phyloP scores from a whole-genome alignment of 1,140 invertebrate genomes.

The Andricus grossulariae region DNA sequence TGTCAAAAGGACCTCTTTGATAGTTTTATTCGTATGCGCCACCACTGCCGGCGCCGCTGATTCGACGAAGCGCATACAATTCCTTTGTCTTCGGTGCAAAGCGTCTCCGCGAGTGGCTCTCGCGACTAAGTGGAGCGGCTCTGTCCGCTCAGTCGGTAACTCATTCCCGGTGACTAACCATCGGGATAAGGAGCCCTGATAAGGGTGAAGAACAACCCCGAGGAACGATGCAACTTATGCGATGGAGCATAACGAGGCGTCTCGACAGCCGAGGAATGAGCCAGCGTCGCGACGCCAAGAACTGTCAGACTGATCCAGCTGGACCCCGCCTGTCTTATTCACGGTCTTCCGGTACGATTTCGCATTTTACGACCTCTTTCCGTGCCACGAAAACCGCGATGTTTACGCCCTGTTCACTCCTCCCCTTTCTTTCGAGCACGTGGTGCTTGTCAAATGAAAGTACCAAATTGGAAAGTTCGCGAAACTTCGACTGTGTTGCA shows the following conservation, averaged over 20 bases:
- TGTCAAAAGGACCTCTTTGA: neutral
- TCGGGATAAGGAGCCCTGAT: neutral
- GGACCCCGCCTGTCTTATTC: constrained; percentile 45
- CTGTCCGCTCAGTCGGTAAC: constrained; percentile 17
- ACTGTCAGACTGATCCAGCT: constrained; percentile 46
- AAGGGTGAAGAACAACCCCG: neutral
- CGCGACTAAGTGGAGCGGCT: neutral
- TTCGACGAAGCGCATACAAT: constrained; percentile 19
- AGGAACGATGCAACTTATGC: constrained; percentile 68
- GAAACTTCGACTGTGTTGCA: neutral
- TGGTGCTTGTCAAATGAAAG: constrained; percentile 13
- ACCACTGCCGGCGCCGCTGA: constrained; percentile 31
- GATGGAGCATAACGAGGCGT: constrained; percentile 71
- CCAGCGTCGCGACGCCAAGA: constrained; percentile 52
- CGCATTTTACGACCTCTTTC: constrained; percentile 30
- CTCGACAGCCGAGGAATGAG: constrained; percentile 57
- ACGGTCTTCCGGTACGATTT: constrained; percentile 60
- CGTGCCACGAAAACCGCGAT: neutral
- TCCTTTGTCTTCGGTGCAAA: constrained; percentile 37
- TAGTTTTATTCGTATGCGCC: constrained; percentile 7
- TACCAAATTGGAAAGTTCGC: constrained; percentile 7
- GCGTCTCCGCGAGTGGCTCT: constrained; percentile 33
- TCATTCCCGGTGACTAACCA: neutral
- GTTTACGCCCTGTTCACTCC: constrained; percentile 4
- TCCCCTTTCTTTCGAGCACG: constrained; percentile 8